Base-by-base conservation (phyloP, 2,888 invertebrate species). In the Scaptomyza cyrtandrae region DNA sequence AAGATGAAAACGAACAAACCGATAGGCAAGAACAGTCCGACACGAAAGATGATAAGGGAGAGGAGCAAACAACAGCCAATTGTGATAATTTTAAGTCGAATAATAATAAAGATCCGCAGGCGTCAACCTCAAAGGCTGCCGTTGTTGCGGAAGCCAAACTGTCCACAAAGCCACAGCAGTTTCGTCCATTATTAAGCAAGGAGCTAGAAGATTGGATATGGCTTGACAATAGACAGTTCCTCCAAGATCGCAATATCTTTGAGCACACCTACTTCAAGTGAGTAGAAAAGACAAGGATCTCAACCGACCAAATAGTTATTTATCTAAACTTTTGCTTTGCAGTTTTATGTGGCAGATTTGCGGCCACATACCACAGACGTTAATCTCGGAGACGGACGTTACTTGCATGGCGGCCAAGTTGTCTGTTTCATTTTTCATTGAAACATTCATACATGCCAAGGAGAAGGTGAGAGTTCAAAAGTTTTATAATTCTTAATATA, bases 281-380 rank as follows among this genome's bases (percentile, higher is more conserved):
- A 94, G 95, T 93, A 39, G 3, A 9, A 19, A 31, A 37, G 14
- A 4, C 9, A 19, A 10, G 19, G n/a, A 10, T 10, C 16, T 16
- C n/a, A 10, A 19, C 24, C 16, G 1, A n/a, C 1, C 13, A 44
- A 16, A 41, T 10, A 10, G 4, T 14, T 9, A 16, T 9, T 16
- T 16, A 41, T 6, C 10, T 35, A 1, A 31, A n/a, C 27, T 9
- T 16, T 16, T 48, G 27, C 7, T 6, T 91, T 92, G 10, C 90
- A 98, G 97, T 90, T 98, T 98, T 90, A 98, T 98, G 97, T 98
- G 97, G 94, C 98, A 98, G 93, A 96, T 98, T 91, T 98, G 98
- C 92, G 96, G 97, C 48, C 97, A 97, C 80, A 97, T 98, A 89
- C 98, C 98, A 5, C 97, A 97, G 91, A 97, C 97, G 0, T 93